Conservation (phyloP, 2,888 invertebrate species). For the Hyles lineata region DNA sequence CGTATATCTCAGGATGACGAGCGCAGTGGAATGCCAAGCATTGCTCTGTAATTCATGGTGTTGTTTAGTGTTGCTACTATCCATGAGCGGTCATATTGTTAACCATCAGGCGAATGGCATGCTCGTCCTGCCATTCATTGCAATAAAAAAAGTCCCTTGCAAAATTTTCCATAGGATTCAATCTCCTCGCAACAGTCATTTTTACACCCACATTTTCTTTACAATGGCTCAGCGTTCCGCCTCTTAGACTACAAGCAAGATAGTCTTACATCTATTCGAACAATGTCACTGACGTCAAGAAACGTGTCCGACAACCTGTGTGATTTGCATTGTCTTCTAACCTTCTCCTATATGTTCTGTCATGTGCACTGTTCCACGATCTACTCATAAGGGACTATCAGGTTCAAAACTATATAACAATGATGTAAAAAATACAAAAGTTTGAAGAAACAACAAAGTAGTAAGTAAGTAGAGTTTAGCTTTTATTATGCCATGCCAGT, state of each 20-base stretch:
- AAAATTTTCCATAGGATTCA: too few species aligned
- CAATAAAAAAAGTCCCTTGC: too few species aligned
- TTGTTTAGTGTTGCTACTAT: too few species aligned
- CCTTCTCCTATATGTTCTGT: slow-evolving; percentile 18
- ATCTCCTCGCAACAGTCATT: not conserved
- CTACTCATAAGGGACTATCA: not conserved
- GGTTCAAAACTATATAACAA: not conserved
- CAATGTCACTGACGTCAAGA: slow-evolving; percentile 20
- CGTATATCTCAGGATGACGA: too few species aligned
- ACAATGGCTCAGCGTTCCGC: not conserved
- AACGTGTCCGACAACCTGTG: not conserved
- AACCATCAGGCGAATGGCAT: too few species aligned
- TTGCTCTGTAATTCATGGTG: too few species aligned
- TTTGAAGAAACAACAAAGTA: not conserved
- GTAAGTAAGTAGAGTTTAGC: not conserved
- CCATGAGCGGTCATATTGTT: too few species aligned
- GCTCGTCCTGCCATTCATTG: too few species aligned
- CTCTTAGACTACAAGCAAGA: not conserved
- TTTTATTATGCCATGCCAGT: too few species aligned
- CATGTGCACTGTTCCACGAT: slow-evolving; percentile 18
- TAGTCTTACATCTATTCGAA: slow-evolving; percentile 6
- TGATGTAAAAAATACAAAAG: not conserved
- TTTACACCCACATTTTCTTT: not conserved
- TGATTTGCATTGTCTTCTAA: not conserved
- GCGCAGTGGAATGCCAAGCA: too few species aligned